Percentiles rank a stretch among this genome's conserved stretches.
Evolutionary conservation across 1,140 invertebrate genomes (phyloP).

Genomic region (Aphidius gifuensis): DNA sequence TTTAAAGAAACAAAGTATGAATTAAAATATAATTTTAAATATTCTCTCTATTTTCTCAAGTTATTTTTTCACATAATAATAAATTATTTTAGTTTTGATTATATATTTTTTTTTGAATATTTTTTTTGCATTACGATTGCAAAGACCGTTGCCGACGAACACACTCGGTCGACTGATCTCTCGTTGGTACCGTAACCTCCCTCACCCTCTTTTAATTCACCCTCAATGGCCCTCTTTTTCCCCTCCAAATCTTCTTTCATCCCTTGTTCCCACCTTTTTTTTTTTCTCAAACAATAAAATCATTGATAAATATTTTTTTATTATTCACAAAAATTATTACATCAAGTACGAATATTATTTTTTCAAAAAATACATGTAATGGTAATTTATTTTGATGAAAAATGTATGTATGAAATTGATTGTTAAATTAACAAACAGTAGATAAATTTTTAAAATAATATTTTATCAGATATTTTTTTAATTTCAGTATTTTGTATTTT

Average conservation of each 20-base stretch:
- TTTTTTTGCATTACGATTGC: no score
- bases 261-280: neutral
- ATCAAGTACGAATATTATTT: neutral
- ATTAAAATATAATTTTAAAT: neutral
- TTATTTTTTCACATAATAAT: neutral
- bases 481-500: no score
- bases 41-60: neutral
- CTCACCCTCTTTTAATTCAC: neutral
- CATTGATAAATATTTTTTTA: neutral
- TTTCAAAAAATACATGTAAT: no score
- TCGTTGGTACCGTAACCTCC: conserved; percentile 9
- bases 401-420: no score
- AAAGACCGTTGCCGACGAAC: conserved; percentile 21
- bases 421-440: no score
- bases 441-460: no score
- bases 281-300: neutral
- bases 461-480: no score
- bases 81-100: no score
- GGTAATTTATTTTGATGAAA: no score
- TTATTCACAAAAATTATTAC: neutral
- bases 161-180: conserved; percentile 36
- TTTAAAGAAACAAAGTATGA: neutral
- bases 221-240: neutral
- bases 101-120: no score
- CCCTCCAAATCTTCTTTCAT: conserved; percentile 1